Conservation (phyloP, 1,140 invertebrate genomes). For the Eupeodes corollae region DNA sequence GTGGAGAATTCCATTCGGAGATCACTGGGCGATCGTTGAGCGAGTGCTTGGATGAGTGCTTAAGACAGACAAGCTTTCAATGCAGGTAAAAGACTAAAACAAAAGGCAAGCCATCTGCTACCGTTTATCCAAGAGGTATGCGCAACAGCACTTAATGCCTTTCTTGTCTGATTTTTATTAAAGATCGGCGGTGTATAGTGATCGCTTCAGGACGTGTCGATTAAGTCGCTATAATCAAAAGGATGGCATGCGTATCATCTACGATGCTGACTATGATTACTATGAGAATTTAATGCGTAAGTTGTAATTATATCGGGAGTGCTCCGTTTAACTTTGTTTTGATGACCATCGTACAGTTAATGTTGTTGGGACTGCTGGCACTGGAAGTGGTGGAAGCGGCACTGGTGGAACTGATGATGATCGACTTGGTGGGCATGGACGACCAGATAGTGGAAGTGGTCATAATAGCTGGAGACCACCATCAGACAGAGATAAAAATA, state of each 20-base stretch:
- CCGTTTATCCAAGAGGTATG: background rate
- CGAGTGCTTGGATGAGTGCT: conserved; percentile 79
- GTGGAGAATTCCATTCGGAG: conserved; percentile 79
- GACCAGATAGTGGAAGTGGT: conserved; percentile 40
- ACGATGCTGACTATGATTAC: conserved; percentile 82
- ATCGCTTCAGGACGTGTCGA: conserved; percentile 68
- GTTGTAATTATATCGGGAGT: conserved; percentile 31
- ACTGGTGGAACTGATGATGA: conserved; percentile 22
- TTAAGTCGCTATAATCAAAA: conserved; percentile 76
- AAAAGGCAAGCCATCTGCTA: conserved; percentile 19
- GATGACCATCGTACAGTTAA: conserved; percentile 21
- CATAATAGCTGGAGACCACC: conserved; percentile 34
- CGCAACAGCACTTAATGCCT: background rate
- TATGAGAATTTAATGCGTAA: conserved; percentile 85
- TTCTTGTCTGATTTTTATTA: conserved; percentile 6
- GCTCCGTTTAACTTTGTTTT: background rate
- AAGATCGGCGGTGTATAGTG: conserved; percentile 74
- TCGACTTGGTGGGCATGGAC: conserved; percentile 35
- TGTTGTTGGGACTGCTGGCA: conserved; percentile 35
- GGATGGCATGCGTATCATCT: conserved; percentile 77
- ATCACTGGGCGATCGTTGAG: conserved; percentile 73
- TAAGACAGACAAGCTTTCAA: conserved; percentile 75
- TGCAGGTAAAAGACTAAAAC: conserved; percentile 40
- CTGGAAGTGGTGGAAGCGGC: conserved; percentile 24
- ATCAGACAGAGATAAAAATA: conserved; percentile 17